Evolutionary conservation across 2,888 invertebrate genomes (phyloP).

Genomic region (Polydrusus pterygomalis): DNA sequence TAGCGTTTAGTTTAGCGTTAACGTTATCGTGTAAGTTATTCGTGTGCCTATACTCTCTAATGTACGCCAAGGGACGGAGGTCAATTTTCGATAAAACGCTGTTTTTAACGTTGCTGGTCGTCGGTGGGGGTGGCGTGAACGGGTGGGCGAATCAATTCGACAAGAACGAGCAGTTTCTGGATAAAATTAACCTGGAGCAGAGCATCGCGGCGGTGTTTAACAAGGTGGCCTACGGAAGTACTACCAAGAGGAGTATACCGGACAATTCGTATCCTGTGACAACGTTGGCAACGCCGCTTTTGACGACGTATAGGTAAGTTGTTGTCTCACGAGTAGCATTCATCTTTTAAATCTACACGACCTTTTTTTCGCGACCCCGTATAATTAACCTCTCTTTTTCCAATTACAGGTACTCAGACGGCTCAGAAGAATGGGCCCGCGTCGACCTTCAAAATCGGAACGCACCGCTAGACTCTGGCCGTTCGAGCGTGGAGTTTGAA

Average conservation of each 20-base stretch:
- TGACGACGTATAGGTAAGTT: conserved; percentile 75
- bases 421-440: conserved; percentile 69
- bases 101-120: conserved; percentile 40
- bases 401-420: conserved; percentile 50
- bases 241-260: conserved; percentile 81
- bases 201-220: conserved; percentile 81
- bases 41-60: conserved; percentile 55
- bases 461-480: conserved; percentile 56
- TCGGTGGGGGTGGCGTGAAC: conserved; percentile 40
- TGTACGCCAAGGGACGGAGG: conserved; percentile 44
- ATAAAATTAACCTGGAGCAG: conserved; percentile 78
- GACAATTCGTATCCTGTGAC: conserved; percentile 78
- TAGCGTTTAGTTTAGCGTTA: conserved; percentile 54
- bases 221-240: conserved; percentile 81
- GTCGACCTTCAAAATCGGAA: conserved; percentile 68
- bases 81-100: conserved; percentile 43
- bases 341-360: too few relatives aligned
- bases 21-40: conserved; percentile 53
- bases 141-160: conserved; percentile 68
- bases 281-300: conserved; percentile 78
- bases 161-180: conserved; percentile 72
- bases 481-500: conserved; percentile 61
- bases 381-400: too few relatives aligned
- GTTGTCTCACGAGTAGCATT: not conserved
- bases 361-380: too few relatives aligned